Evolutionary conservation across 2,113 vertebrate genomes (phyloP).

Genomic region (Melospiza melodia): DNA sequence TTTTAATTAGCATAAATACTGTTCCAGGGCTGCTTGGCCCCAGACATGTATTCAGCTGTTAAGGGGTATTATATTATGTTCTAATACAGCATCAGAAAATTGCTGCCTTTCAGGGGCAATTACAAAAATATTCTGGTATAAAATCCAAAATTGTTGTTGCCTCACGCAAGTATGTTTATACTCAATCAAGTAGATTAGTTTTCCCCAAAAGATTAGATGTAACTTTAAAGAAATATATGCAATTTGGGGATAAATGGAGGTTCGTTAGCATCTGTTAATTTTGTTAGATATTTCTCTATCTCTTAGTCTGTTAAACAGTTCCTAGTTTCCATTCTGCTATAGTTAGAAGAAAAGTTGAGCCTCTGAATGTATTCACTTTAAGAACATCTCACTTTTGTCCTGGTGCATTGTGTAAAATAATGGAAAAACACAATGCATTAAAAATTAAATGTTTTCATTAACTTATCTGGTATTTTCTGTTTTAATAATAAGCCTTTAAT

Average conservation of each 20-base stretch:
- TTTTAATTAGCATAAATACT: conserved; percentile 59
- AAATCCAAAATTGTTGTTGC: neutral
- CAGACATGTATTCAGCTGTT: neutral
- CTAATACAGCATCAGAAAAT: neutral
- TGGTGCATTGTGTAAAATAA: neutral
- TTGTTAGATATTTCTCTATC: neutral
- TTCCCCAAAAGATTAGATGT: neutral
- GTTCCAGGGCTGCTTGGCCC: neutral
- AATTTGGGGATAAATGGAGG: neutral
- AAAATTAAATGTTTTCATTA: neutral
- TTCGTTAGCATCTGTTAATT: neutral
- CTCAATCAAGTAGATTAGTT: neutral
- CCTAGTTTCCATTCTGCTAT: neutral
- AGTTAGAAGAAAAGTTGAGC: neutral
- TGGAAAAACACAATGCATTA: neutral
- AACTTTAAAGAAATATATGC: neutral
- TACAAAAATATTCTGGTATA: neutral
- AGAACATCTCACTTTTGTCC: neutral
- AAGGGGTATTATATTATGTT: neutral
- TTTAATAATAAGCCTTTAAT: neutral
- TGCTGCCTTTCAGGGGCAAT: neutral
- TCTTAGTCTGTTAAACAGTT: neutral
- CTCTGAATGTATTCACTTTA: neutral
- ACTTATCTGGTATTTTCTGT: neutral
- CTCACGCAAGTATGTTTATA: neutral